These are phyloP conservation scores for Sylvietta virens DNA, from an alignment of 2,113 vertebrate genomes.

Conservation along the genomic window DNA sequence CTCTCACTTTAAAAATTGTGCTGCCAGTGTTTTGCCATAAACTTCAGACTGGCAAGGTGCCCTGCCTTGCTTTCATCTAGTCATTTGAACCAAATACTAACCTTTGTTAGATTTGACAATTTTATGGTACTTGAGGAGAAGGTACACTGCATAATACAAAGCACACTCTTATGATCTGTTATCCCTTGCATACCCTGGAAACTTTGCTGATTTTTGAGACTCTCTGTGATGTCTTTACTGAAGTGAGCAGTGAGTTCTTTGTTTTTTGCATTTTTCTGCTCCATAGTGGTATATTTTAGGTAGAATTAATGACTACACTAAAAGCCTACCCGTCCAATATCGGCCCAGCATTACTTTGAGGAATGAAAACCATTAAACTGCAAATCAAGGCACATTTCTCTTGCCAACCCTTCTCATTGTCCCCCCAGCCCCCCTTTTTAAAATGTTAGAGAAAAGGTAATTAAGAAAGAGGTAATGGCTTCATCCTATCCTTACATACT, in stretches of 20 bases:
- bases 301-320: background rate
- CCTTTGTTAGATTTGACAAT: background rate
- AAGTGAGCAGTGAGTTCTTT: background rate
- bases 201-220: background rate
- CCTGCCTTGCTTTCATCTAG: background rate
- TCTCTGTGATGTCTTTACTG: background rate
- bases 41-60: background rate
- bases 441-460: background rate
- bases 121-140: background rate
- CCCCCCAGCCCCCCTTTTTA: fast-evolving
- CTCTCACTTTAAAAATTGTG: background rate
- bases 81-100: background rate
- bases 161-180: background rate
- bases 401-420: background rate
- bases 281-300: background rate
- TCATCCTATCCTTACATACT: background rate
- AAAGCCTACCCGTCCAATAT: background rate
- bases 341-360: background rate
- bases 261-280: background rate
- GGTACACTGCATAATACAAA: background rate
- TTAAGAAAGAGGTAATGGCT: background rate
- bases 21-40: background rate
- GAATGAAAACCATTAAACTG: background rate
- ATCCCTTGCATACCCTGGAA: background rate
- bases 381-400: background rate